Evolutionary conservation across 1,140 invertebrate species (phyloP), one percentile per base, ranked within the genome.

Genomic region (Drosophila melanica): DNA sequence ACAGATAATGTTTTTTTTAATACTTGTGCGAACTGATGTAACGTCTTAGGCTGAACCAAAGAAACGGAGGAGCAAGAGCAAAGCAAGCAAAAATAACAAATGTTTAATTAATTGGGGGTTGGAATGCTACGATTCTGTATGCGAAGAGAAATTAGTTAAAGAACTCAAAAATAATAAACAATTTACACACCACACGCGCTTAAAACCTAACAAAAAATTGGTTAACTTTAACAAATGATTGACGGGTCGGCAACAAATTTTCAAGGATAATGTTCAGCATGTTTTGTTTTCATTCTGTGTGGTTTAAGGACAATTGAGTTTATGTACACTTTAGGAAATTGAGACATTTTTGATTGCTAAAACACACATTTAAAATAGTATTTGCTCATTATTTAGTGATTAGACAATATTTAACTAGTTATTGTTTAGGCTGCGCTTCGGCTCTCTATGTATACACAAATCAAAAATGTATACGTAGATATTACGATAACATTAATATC

Each of bases 101-200:
- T 63, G 5, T 59, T 81, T 66, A 63, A 73, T 79, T 80, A 58
- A 73, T 79, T 80, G 75, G 37, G 39, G 4, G 75, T 87, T 87
- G 84, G 82, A 87, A 87, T 87, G 82, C 82, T 89, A 87, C 79
- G 82, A 89, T 79, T 82, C 71, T 75, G 75, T 85, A 85, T 85
- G 79, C 60, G 69, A 82, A 73, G 58, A 39, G 33, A 70, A 16
- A 69, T 35, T 27, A 48, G 35, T 57, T 50, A 47, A 51, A 59
- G 16, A 65, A 53, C 18, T 53, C 20, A 64, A 68, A 87, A 87
- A 74, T 69, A 59, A 87, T 81, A 81, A 85, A 76, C 76, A 72
- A 75, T 87, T 69, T 58, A 75, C 69, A 76, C 57, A 86, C 65
- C 68, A 73, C 72, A 71, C 71, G 89, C 84, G 82, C 82, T 87